Base-by-base conservation (phyloP, 2,888 invertebrate genomes). In the Alviniconcha strummeri region DNA sequence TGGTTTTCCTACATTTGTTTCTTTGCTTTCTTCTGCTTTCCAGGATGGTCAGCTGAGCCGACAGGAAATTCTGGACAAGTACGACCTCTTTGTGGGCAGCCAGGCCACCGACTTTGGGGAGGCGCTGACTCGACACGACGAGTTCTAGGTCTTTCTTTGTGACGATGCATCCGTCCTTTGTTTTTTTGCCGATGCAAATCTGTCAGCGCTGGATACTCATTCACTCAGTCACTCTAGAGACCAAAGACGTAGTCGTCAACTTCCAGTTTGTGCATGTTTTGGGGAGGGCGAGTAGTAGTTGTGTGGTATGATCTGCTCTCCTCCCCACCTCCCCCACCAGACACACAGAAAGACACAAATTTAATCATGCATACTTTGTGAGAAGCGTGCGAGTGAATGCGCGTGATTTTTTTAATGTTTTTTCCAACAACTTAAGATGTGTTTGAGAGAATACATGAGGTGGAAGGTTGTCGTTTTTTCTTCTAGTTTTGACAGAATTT, bases 51-150 rank as follows among this genome's bases (percentile, higher is more conserved):
- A 96, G 92, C 95, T 99, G 57, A 97, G 97, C 11, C 97, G 97
- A 93, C 96, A 96, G 0, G 99, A 99, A 94, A 96, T 99, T 64
- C 94, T 99, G 55, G 96, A 96, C 83, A 99, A 99, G 93, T 99
- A 99, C 93, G 99, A 99, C 94, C 95, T 99, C 13, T 99, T 99
- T 94, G 99, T 99, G 6, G 99, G 99, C 69, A 99, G 99, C 0
- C 99, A 99, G 94, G 99, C 98, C 1, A 99, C 99, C 0, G 99
- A 99, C 94, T 99, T 99, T 93, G 99, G 99, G 0, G 98, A 99
- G 93, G 98, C 98, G 8, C 95, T 99, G 19, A 96, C 96, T 1
- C 96, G 98, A 89, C 99, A 99, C 92, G 99, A 99, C 92, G 99
- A 99, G 94, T 98, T 99, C 94, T 99, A 96, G 36, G 80, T 5